Conservation (phyloP, 2,888 invertebrate genomes). For the Celastrina argiolus region DNA sequence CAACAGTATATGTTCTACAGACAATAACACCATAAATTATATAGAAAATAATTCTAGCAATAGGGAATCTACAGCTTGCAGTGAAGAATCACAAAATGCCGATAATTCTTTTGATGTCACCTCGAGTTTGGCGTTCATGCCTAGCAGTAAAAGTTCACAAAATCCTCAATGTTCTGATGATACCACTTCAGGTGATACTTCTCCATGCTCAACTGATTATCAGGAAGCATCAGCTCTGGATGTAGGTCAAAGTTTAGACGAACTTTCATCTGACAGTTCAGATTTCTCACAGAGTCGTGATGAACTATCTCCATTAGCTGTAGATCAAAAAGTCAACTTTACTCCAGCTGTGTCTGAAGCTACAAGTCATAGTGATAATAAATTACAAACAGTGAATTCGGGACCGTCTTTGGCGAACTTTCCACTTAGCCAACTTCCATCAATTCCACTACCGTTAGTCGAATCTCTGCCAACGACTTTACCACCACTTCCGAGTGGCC, state of each 20-base stretch:
- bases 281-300: constrained; percentile 72
- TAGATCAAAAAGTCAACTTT: constrained; percentile 38
- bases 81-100: constrained; percentile 65
- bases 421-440: constrained; percentile 56
- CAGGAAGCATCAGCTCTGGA: constrained; percentile 72
- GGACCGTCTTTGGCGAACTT: constrained; percentile 45
- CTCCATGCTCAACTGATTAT: constrained; percentile 71
- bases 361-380: constrained; percentile 35
- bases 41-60: constrained; percentile 41
- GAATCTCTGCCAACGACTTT: constrained; percentile 43
- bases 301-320: constrained; percentile 49
- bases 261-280: constrained; percentile 63
- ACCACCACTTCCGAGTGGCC: constrained; percentile 37
- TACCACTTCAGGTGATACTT: constrained; percentile 63
- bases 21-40: constrained; percentile 48
- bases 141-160: constrained; percentile 67
- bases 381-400: constrained; percentile 33
- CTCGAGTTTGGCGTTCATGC: constrained; percentile 69
- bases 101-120: constrained; percentile 69
- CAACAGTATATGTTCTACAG: constrained; percentile 36
- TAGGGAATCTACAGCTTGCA: constrained; percentile 55
- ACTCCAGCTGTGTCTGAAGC: constrained; percentile 37
- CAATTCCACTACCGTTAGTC: constrained; percentile 61
- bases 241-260: constrained; percentile 61
- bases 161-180: constrained; percentile 53